These are phyloP conservation scores for Drosophila ironensis DNA, from an alignment of 1,140 invertebrate genomes.

Conservation along the genomic window DNA sequence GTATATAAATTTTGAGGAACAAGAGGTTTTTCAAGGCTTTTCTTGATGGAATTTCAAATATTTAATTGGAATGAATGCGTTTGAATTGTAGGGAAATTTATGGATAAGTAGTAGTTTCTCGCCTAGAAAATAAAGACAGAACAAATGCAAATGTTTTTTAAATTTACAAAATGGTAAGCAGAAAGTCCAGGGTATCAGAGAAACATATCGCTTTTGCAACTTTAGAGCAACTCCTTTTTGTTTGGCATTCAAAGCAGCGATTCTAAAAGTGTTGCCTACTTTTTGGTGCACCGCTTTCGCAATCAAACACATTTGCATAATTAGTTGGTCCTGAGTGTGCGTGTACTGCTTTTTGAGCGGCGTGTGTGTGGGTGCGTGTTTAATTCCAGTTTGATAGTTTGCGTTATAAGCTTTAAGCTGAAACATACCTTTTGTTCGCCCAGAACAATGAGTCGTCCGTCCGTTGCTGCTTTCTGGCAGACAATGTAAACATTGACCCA, in stretches of 20 bases:
- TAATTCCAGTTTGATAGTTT: conserved; percentile 78
- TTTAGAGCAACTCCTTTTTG: conserved; percentile 29
- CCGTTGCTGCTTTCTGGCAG: conserved; percentile 13
- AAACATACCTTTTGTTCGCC: conserved; percentile 38
- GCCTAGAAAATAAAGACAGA: no score
- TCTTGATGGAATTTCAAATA: no score
- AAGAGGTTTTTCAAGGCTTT: neutral
- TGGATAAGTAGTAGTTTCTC: no score
- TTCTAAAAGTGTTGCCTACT: conserved; percentile 71
- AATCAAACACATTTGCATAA: conserved; percentile 78
- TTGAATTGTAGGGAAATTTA: no score
- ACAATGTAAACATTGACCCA: conserved; percentile 49
- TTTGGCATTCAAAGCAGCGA: conserved; percentile 59
- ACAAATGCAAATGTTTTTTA: no score
- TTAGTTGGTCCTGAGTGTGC: conserved; percentile 31
- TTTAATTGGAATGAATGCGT: no score
- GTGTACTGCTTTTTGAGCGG: conserved; percentile 1
- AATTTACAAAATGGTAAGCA: no score
- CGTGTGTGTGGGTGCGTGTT: conserved; percentile 38
- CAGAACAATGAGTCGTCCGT: conserved; percentile 39
- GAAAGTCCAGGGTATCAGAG: no score
- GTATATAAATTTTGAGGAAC: neutral
- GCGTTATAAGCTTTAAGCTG: conserved; percentile 62
- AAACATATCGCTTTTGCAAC: no score
- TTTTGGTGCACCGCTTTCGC: conserved; percentile 67